Conservation (phyloP, 2,888 invertebrate genomes). For the Agrotis clavis region DNA sequence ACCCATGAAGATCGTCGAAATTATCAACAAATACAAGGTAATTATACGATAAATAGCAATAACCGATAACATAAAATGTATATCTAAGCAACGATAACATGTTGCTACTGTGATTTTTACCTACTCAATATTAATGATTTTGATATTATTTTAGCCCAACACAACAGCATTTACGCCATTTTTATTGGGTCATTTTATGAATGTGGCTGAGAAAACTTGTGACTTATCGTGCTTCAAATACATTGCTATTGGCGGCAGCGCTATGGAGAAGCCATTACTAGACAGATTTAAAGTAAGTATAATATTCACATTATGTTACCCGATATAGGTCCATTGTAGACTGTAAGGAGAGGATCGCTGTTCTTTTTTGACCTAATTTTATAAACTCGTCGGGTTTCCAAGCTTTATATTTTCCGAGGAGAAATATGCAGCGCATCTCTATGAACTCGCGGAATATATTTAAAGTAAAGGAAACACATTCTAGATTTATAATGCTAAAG, state of each 20-base stretch:
- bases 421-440: constrained; percentile 30
- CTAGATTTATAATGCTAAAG: background rate
- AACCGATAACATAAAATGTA: constrained; percentile 8
- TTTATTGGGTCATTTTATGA: constrained; percentile 77
- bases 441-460: constrained; percentile 8
- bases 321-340: constrained; percentile 5
- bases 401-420: constrained; percentile 27
- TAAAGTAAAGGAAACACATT: constrained; percentile 6
- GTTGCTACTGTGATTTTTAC: constrained; percentile 24
- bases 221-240: constrained; percentile 79
- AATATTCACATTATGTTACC: constrained; percentile 37
- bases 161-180: constrained; percentile 78
- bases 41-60: constrained; percentile 35
- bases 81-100: background rate
- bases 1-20: constrained; percentile 66
- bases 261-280: constrained; percentile 74
- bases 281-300: constrained; percentile 77
- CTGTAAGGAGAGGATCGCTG: constrained; percentile 22
- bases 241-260: constrained; percentile 77
- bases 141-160: constrained; percentile 72
- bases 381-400: constrained; percentile 11
- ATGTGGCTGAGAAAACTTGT: constrained; percentile 75
- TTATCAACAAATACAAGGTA: constrained; percentile 77
- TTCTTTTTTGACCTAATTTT: constrained; percentile 30
- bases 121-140: constrained; percentile 13